Evolutionary conservation across 2,888 invertebrate genomes (phyloP).

Genomic region (Diplazon laetatorius): DNA sequence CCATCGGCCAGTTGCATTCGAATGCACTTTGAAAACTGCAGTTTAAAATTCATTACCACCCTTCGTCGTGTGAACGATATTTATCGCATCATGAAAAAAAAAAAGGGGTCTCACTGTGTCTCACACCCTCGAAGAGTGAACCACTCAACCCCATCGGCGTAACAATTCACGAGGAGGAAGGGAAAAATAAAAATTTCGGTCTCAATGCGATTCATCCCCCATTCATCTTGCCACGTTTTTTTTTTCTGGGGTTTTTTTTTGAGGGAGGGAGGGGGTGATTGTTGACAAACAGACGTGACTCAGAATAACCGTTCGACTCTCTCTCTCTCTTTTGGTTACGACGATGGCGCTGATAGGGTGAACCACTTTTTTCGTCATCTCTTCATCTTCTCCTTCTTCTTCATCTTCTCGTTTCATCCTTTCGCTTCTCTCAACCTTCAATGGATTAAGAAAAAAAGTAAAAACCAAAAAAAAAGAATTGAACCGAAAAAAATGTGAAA

Average conservation of each 20-base stretch:
- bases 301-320: conserved; percentile 52
- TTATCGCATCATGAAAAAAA: too few relatives aligned
- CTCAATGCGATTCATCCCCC: conserved; percentile 4
- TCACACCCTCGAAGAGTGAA: too few relatives aligned
- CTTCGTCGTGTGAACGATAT: too few relatives aligned
- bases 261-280: conserved; percentile 47
- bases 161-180: too few relatives aligned
- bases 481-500: conserved; percentile 1
- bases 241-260: too few relatives aligned
- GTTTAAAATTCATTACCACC: too few relatives aligned
- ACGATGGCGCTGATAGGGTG: not conserved
- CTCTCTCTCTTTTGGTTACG: not conserved
- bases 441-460: not conserved
- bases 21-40: not conserved
- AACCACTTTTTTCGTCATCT: too few relatives aligned
- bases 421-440: not conserved
- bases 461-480: not conserved
- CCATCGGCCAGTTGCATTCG: too few relatives aligned
- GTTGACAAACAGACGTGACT: conserved; percentile 72
- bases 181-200: not conserved
- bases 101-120: too few relatives aligned
- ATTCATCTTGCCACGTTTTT: not conserved
- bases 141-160: not conserved
- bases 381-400: too few relatives aligned
- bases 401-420: conserved; percentile 2